Percentiles rank a stretch among this genome's conserved stretches.
These are phyloP conservation scores for Laodelphax striatellus DNA, from an alignment of 1,140 invertebrate genomes.

Conservation along the genomic window DNA sequence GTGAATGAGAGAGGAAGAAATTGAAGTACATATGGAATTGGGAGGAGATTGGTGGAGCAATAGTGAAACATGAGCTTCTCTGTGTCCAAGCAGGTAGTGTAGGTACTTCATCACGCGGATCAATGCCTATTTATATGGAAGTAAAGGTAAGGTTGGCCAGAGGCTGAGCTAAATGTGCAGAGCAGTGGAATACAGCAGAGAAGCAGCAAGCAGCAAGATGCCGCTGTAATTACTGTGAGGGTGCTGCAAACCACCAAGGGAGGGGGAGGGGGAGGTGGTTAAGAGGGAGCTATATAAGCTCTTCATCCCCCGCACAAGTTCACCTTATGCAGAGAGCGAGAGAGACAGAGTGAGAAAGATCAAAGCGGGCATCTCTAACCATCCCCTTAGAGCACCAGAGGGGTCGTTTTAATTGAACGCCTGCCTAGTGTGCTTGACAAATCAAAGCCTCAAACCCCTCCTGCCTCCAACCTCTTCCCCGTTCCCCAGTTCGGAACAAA, in stretches of 20 bases:
- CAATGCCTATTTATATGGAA: no score
- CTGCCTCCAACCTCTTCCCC: neutral
- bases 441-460: neutral
- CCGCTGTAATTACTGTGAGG: neutral
- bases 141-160: neutral
- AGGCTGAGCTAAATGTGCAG: neutral
- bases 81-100: no score
- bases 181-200: neutral
- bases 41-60: no score
- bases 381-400: neutral
- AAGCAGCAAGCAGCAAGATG: neutral
- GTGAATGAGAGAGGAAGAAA: no score
- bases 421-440: conserved; percentile 1
- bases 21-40: no score
- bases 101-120: no score
- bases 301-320: neutral
- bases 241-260: neutral
- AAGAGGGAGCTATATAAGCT: neutral
- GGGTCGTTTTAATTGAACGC: conserved; percentile 2
- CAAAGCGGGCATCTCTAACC: neutral
- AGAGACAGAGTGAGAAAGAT: no score
- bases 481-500: neutral
- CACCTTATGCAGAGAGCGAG: no score
- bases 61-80: no score
- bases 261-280: neutral